These are phyloP conservation scores for Panthera uncia DNA, from an alignment of 2,113 vertebrate species.

Conservation along the genomic window DNA sequence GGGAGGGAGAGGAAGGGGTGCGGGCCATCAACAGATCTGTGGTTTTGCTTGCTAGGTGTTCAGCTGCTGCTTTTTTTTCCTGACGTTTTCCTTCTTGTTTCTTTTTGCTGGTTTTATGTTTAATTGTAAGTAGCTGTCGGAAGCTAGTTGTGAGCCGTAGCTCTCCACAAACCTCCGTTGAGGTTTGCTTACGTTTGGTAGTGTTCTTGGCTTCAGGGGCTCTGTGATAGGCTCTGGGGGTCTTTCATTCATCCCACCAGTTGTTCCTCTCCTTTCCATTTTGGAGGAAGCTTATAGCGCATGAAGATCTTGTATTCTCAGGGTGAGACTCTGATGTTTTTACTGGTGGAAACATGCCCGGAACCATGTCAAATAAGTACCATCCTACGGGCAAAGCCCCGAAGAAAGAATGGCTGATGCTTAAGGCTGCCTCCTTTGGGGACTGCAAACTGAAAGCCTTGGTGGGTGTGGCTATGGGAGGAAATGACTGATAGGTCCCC, in stretches of 20 bases:
- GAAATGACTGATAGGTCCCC: conserved; percentile 20
- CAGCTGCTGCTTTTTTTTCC: neutral
- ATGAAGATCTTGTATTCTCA: neutral
- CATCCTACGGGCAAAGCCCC: neutral
- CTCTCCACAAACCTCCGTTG: conserved; percentile 4
- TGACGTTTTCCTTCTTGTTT: neutral
- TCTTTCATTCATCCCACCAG: neutral
- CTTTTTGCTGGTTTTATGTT: conserved; percentile 41
- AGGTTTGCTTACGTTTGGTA: neutral
- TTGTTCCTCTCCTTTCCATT: neutral
- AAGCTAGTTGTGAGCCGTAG: neutral
- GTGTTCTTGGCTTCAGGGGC: neutral
- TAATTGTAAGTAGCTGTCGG: conserved; percentile 2
- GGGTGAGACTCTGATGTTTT: neutral
- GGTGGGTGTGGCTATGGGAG: neutral
- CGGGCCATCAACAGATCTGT: neutral
- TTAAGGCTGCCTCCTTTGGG: neutral
- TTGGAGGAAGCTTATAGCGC: neutral
- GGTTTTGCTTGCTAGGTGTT: neutral
- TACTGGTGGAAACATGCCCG: neutral
- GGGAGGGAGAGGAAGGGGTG: neutral
- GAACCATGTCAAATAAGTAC: neutral
- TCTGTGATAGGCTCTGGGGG: neutral
- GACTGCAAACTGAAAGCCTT: conserved; percentile 6
- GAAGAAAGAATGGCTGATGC: neutral